Base-by-base conservation (phyloP, 2,113 vertebrate genomes). In the Delphinus delphis region DNA sequence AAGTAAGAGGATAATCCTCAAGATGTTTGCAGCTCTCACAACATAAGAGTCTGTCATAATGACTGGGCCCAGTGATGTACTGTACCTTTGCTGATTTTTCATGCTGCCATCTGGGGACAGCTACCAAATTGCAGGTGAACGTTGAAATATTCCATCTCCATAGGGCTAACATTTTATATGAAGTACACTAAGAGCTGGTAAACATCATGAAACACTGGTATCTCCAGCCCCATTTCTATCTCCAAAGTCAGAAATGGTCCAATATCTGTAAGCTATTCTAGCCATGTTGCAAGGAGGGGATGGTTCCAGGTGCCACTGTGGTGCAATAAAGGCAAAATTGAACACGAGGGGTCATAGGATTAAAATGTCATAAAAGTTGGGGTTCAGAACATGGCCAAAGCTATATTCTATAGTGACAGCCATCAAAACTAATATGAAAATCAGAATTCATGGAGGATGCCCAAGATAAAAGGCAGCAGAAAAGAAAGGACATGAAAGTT, bases 381-480 rank as follows among this genome's bases (percentile, higher is more conserved):
- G 73, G 26, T 86, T 74, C 85, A 88, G 71, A 74, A 90, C 60
- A 94, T 5, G 53, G 41, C 18, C 28, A 70, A 96, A 70, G 58
- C 25, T 71, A 88, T 90, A 44, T 93, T 90, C 70, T 82, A 41
- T 53, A 65, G 62, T 62, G 41, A 84, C 9, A 83, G 53, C 70
- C 23, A 96, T 85, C 31, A 90, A 90, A 90, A 68, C 82, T 74
- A 96, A 70, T 26, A 90, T 31, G 67, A 41, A 88, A 67, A 77
- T 36, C 55, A 26, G 58, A 44, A 70, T 47, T 77, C 33, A 62
- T 1, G 3, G 65, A 81, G 15, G 31, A 92, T 1, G 17, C 11
- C 26, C 5, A 6, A 93, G 88, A 44, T 28, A 62, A 70, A 41
- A 94, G 11, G 33, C 68, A 94, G 36, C n/a, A 74, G 88, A 70